A percentile compares a stretch with the other conserved stretches of the same genome.
Evolutionary conservation across 2,113 vertebrate species (phyloP).

Genomic region (Scomber japonicus): DNA sequence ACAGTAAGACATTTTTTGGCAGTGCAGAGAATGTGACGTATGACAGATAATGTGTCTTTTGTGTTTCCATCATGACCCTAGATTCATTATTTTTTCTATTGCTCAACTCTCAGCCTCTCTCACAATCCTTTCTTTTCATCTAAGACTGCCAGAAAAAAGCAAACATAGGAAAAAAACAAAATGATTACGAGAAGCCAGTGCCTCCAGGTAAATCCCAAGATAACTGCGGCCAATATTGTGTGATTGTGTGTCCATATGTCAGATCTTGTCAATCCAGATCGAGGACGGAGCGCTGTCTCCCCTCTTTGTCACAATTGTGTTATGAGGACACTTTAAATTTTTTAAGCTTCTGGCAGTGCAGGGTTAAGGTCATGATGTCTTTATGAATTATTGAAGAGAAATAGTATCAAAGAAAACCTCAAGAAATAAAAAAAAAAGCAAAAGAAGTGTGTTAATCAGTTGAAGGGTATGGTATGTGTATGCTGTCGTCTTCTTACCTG

Average conservation of each 20-base stretch:
- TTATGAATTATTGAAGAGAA: constrained; percentile 16
- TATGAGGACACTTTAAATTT: constrained; percentile 20
- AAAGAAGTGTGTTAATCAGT: neutral
- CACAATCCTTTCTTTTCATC: too few species aligned
- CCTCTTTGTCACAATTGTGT: constrained; percentile 9
- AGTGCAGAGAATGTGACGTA: too few species aligned
- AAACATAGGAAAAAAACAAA: too few species aligned
- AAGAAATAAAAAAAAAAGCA: neutral
- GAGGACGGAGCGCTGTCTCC: neutral
- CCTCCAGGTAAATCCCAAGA: too few species aligned
- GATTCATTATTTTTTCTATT: too few species aligned
- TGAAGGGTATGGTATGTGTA: neutral
- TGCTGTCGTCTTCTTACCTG: constrained; percentile 86
- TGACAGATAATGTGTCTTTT: too few species aligned
- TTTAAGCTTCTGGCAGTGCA: constrained; percentile 7
- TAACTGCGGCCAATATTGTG: too few species aligned
- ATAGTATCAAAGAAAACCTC: neutral
- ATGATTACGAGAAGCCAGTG: too few species aligned
- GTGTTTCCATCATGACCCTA: too few species aligned
- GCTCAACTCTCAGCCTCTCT: too few species aligned
- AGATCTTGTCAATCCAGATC: neutral
- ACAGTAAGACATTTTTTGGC: neutral
- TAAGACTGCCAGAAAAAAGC: too few species aligned
- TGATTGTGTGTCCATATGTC: neutral
- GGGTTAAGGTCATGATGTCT: neutral